phyloP scores from a whole-genome alignment of 37 sponge, comb jelly and placozoan species.

The Petrosia ficiformis region DNA sequence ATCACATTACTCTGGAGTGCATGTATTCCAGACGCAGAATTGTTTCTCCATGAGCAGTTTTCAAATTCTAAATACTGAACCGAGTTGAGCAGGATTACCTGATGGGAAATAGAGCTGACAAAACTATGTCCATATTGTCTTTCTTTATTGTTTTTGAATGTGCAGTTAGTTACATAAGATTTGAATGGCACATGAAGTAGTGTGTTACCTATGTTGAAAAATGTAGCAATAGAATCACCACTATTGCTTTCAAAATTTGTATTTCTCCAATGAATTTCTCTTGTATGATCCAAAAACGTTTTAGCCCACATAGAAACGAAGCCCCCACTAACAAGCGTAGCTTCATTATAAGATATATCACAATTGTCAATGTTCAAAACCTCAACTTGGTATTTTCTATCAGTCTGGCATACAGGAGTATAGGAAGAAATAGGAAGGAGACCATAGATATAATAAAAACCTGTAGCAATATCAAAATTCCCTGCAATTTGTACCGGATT shows the following conservation, averaged over 20 bases:
- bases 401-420: background rate
- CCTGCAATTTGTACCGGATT: background rate
- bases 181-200: background rate
- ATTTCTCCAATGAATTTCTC: background rate
- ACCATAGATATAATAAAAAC: background rate
- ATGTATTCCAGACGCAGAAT: background rate
- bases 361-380: background rate
- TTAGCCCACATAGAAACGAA: background rate
- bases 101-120: no score
- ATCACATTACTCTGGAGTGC: background rate
- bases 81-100: background rate
- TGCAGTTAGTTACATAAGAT: background rate
- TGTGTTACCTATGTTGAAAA: background rate
- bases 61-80: background rate
- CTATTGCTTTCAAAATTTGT: background rate
- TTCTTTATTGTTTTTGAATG: no score
- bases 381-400: background rate
- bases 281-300: background rate
- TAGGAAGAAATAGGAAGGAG: background rate
- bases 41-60: background rate
- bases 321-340: background rate
- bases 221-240: background rate
- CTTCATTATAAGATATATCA: background rate
- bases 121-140: no score
- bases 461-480: background rate